Evolutionary conservation across 2,797 vertebrate genomes (phyloP).

Genomic region (Australoheros facetus): DNA sequence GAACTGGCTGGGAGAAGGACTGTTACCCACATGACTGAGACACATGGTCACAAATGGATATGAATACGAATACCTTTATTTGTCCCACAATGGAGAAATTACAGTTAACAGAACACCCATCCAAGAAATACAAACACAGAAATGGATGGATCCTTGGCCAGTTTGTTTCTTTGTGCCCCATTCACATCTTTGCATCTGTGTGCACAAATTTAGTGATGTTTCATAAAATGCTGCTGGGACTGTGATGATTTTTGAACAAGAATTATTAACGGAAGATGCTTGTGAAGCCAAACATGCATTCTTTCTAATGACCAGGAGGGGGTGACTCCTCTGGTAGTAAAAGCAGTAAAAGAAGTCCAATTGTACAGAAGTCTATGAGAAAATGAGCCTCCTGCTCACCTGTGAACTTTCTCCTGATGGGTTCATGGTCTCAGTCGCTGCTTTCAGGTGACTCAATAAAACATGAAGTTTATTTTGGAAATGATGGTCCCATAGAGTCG

Average conservation of each 20-base stretch:
- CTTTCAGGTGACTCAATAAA: background rate
- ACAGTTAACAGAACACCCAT: too few species aligned
- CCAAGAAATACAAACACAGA: too few species aligned
- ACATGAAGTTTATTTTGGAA: background rate
- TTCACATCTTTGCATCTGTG: background rate
- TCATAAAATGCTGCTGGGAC: too few species aligned
- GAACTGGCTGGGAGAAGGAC: too few species aligned
- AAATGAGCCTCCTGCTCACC: too few species aligned
- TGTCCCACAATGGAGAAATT: too few species aligned
- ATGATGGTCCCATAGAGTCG: too few species aligned
- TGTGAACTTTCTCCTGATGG: fast-evolving
- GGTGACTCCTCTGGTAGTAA: background rate
- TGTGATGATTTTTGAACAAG: background rate
- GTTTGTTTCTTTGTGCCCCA: background rate
- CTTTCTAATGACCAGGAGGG: background rate
- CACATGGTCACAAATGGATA: too few species aligned
- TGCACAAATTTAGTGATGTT: background rate
- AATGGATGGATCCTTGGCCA: background rate
- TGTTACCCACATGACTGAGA: background rate
- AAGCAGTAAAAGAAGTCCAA: too few species aligned
- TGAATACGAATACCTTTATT: too few species aligned
- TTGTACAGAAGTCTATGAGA: too few species aligned
- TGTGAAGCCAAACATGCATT: fast-evolving
- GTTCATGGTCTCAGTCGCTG: background rate
- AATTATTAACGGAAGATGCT: fast-evolving